phyloP scores from a whole-genome alignment of 2,797 vertebrate genomes.

The Mus spretus region DNA sequence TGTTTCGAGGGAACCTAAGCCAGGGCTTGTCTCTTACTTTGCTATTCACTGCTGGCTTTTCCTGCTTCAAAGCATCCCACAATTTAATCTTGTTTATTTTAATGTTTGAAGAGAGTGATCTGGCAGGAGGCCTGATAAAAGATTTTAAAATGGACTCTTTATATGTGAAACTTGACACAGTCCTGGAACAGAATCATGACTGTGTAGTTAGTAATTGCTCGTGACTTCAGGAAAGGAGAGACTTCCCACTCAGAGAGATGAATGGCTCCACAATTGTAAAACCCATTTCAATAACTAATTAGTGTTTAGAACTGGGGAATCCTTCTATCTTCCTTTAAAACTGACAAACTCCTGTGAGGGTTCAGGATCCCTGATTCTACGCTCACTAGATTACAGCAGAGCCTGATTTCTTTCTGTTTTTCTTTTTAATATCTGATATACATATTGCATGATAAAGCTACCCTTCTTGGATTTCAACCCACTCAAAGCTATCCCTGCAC shows the following conservation, averaged over 20 bases:
- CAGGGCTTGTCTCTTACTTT: neutral
- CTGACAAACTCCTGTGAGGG: neutral
- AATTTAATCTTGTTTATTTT: constrained; percentile 57
- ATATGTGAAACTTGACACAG: neutral
- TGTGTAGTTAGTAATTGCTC: neutral
- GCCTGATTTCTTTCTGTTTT: fast-evolving
- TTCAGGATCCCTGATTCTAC: neutral
- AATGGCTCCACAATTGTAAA: neutral
- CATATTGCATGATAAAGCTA: fast-evolving
- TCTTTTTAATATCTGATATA: neutral
- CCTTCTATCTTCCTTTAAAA: neutral
- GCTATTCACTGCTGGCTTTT: neutral
- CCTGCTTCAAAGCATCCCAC: neutral
- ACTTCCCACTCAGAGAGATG: neutral
- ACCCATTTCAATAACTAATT: neutral
- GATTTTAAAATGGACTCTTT: constrained; percentile 39
- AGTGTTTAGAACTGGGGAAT: neutral
- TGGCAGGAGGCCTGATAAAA: constrained; percentile 67
- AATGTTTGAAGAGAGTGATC: constrained; percentile 20
- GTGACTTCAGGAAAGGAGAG: neutral
- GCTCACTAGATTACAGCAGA: neutral
- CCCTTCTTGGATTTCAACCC: neutral
- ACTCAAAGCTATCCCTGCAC: too few species aligned
- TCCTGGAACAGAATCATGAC: neutral
- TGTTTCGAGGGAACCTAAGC: neutral